These are phyloP conservation scores for Metallyticus violacea DNA, from an alignment of 2,888 invertebrate genomes.

Conservation along the genomic window DNA sequence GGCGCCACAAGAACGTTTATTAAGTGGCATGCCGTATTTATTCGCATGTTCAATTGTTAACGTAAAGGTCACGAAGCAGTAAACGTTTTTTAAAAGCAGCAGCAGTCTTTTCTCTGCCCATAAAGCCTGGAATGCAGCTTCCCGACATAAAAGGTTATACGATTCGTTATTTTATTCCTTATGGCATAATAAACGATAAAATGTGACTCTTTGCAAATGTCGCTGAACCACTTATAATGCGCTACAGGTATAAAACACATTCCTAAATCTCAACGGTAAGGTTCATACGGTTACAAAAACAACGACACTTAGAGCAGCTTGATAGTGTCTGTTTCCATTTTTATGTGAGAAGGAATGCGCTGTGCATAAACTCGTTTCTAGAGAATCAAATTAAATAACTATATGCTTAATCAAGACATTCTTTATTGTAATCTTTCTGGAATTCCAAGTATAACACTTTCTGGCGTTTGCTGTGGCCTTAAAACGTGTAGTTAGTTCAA, in stretches of 20 bases:
- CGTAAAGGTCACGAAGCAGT: too few species aligned
- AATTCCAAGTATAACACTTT: not conserved
- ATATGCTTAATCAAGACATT: not conserved
- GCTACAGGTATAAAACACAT: not conserved
- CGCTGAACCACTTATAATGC: not conserved
- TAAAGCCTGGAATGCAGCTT: too few species aligned
- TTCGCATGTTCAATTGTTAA: too few species aligned
- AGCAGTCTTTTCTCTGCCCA: too few species aligned
- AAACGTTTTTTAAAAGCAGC: too few species aligned
- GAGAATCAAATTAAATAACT: not conserved
- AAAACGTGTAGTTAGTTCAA: not conserved
- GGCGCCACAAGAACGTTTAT: too few species aligned
- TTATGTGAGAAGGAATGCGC: too few species aligned
- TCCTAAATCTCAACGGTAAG: not conserved
- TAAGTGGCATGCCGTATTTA: too few species aligned
- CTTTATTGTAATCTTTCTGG: not conserved
- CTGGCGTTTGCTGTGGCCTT: not conserved
- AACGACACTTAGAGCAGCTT: not conserved
- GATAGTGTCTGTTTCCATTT: not conserved
- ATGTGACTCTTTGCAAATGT: not conserved
- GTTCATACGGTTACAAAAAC: not conserved
- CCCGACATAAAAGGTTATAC: not conserved
- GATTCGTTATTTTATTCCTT: not conserved
- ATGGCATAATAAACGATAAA: not conserved
- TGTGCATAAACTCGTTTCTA: not conserved